phyloP scores from a whole-genome alignment of 2,113 vertebrate species.

The Naja naja region DNA sequence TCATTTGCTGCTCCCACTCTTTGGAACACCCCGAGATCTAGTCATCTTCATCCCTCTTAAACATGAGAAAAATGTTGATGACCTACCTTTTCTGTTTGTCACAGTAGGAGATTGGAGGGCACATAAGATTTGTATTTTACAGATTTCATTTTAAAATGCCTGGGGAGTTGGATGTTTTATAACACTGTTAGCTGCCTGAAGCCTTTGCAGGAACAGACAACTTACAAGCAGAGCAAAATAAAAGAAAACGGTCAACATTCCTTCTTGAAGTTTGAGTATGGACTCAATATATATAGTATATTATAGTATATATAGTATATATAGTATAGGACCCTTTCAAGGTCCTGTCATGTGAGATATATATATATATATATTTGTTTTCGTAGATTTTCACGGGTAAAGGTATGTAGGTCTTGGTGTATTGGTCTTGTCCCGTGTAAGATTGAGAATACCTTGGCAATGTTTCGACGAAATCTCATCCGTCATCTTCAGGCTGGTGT shows the following conservation, averaged over 20 bases:
- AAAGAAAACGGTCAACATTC: neutral
- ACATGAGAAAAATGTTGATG: neutral
- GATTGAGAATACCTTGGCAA: too few species aligned
- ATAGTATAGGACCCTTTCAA: too few species aligned
- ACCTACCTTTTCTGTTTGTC: neutral
- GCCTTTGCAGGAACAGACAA: neutral
- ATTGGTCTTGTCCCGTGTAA: too few species aligned
- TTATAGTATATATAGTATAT: too few species aligned
- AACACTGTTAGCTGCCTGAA: neutral
- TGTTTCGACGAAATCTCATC: too few species aligned
- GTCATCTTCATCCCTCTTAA: neutral
- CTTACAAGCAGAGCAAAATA: neutral
- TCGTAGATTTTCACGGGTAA: too few species aligned
- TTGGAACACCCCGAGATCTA: neutral
- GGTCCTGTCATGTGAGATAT: too few species aligned
- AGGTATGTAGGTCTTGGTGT: too few species aligned
- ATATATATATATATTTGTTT: too few species aligned
- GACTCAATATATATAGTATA: neutral
- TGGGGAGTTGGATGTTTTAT: neutral
- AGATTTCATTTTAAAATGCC: neutral
- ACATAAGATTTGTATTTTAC: neutral
- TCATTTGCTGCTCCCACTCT: neutral
- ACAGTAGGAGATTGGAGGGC: neutral
- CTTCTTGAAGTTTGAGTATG: neutral
- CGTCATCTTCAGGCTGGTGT: too few species aligned